Conservation (phyloP, 2,113 vertebrate genomes). For the Phaethon lepturus region DNA sequence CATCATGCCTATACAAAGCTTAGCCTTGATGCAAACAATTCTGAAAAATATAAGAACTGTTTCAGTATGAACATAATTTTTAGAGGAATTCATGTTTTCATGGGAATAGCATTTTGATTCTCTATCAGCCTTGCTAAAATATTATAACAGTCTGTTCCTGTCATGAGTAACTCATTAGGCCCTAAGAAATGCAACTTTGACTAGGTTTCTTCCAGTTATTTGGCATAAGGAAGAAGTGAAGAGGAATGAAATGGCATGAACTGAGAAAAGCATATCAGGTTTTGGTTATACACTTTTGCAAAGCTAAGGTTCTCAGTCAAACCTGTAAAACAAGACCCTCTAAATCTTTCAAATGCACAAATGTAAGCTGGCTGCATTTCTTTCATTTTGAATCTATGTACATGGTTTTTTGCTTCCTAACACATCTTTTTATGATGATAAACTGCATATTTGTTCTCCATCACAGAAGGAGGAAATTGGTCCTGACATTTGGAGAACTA, state of each 20-base stretch:
- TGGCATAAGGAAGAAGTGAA: neutral
- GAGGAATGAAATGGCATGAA: neutral
- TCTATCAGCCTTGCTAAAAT: neutral
- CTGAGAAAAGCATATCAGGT: neutral
- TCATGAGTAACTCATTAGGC: neutral
- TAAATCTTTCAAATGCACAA: neutral
- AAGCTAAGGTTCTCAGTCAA: neutral
- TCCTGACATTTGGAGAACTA: neutral
- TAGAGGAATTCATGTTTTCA: neutral
- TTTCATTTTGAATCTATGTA: constrained; percentile 15
- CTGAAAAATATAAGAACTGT: neutral
- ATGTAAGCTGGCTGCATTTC: neutral
- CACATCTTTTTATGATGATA: neutral
- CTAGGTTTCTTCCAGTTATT: neutral
- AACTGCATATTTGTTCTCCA: neutral
- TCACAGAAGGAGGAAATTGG: neutral
- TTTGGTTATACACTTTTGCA: neutral
- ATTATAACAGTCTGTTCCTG: neutral
- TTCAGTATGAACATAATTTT: neutral
- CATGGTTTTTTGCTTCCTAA: neutral
- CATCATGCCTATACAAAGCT: neutral
- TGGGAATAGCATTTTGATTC: neutral
- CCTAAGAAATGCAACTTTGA: neutral
- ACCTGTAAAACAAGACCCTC: neutral
- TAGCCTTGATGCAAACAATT: neutral